These are phyloP conservation scores for Escarpia spicata DNA, from an alignment of 2,888 invertebrate genomes.

Conservation along the genomic window DNA sequence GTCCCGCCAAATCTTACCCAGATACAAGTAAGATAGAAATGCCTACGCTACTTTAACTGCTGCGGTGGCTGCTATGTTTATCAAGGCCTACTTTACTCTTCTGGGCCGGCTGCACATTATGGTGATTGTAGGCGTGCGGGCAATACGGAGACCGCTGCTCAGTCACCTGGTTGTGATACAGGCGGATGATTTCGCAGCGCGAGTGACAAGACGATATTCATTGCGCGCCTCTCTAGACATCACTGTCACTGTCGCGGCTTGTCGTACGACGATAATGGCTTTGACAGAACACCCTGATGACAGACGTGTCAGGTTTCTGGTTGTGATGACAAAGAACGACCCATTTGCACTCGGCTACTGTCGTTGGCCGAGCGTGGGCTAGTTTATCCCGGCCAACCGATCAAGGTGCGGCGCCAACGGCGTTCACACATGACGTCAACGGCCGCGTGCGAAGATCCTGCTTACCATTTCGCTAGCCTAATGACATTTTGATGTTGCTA, in stretches of 20 bases:
- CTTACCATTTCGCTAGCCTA: neutral
- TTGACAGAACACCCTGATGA: neutral
- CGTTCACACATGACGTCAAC: neutral
- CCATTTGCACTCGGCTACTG: neutral
- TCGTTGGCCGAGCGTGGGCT: neutral
- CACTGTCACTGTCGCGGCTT: neutral
- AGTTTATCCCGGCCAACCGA: neutral
- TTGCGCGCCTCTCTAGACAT: neutral
- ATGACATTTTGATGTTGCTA: too few relatives aligned
- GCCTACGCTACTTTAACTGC: neutral
- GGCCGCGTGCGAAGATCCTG: neutral
- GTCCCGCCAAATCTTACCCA: neutral
- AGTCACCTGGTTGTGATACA: too few relatives aligned
- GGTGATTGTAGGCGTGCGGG: too few relatives aligned
- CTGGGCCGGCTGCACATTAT: neutral
- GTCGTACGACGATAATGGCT: neutral
- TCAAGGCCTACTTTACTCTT: neutral
- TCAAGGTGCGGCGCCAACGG: neutral
- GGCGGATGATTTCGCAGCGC: neutral
- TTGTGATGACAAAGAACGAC: neutral
- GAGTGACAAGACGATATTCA: neutral
- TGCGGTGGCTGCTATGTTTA: neutral
- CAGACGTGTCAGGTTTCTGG: neutral
- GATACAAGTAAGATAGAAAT: neutral
- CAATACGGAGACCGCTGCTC: too few relatives aligned